Base-by-base conservation (phyloP, 1,140 invertebrate genomes). In the Asbolus verrucosus region DNA sequence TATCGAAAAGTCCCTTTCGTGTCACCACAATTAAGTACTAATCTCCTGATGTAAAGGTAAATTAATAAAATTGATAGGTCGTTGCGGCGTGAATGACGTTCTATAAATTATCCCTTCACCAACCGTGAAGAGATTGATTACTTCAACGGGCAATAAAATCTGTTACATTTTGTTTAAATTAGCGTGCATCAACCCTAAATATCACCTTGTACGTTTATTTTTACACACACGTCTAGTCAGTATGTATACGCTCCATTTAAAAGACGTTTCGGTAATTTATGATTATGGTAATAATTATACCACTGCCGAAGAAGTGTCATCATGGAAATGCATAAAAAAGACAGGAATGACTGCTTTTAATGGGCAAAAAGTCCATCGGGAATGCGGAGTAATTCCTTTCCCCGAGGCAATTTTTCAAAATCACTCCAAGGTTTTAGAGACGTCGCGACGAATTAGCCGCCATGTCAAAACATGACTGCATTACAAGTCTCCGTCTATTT, bases 151-250 rank as follows among this genome's bases (percentile, higher is more conserved):
- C 46, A 1, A 54, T 54, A 54, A 54, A 54, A 27, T 54, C 1
- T 54, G 46, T 54, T 24, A 27, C 46, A 54, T 54, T 54, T 54
- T 54, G 46, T 54, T 54, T 54, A 54, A 54, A 54, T 54, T 27
- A 54, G 27, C 46, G 46, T 54, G 46, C 46, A 27, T 54, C 46
- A 54, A 54, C 46, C 46, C 46, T 54, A 54, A 24, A 54, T 54
- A 11, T 24, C 46, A n/a, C 41, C n/a, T n/a, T n/a, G 16, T 18
- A 6, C n/a, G 46, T 54, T 27, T 54, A 54, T 54, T 54, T 54
- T 27, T 24, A 27, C n/a, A 54, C 46, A n/a, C 2, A 24, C 16
- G 46, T 54, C 18, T 36, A 27, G 21, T 11, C 21, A 13, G n/a
- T 21, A 54, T 21, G 9, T n/a, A 27, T 14, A 54, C 21, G 18